phyloP scores from a whole-genome alignment of 2,113 vertebrate genomes.

The Lota lota region DNA sequence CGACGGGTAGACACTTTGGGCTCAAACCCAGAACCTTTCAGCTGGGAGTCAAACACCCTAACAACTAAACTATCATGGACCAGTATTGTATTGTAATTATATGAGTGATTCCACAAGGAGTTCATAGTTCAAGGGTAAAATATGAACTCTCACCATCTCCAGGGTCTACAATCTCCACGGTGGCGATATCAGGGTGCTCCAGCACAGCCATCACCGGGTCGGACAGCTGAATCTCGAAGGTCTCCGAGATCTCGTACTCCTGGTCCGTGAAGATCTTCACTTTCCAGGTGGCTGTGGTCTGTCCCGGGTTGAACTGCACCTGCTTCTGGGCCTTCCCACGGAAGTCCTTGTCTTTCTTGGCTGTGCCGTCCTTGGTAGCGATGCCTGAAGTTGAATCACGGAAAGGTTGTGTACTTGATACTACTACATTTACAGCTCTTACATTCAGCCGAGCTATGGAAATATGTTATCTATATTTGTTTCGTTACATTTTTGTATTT shows the following conservation, averaged over 20 bases:
- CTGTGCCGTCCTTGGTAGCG: conserved; percentile 80
- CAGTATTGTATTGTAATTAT: too few relatives aligned
- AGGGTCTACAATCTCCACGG: conserved; percentile 83
- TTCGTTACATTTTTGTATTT: background rate
- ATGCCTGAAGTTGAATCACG: conserved; percentile 64
- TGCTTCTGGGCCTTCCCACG: conserved; percentile 79
- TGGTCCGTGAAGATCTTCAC: conserved; percentile 82
- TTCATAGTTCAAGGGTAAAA: background rate
- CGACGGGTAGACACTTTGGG: too few relatives aligned
- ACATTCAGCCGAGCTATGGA: background rate
- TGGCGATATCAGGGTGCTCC: conserved; percentile 76
- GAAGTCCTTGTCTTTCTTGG: conserved; percentile 82
- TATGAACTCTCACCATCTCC: conserved; percentile 73
- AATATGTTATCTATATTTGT: too few relatives aligned
- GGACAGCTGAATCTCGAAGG: conserved; percentile 82
- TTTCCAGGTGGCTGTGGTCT: conserved; percentile 78
- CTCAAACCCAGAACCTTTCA: background rate
- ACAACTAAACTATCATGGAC: too few relatives aligned
- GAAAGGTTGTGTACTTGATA: background rate
- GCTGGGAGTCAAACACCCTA: background rate
- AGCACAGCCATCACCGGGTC: conserved; percentile 82
- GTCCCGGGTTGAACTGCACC: conserved; percentile 83
- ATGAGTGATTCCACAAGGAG: too few relatives aligned
- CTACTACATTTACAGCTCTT: background rate
- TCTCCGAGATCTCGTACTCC: conserved; percentile 82